Conservation (phyloP, 2,113 vertebrate species). For the Caranx ignobilis region DNA sequence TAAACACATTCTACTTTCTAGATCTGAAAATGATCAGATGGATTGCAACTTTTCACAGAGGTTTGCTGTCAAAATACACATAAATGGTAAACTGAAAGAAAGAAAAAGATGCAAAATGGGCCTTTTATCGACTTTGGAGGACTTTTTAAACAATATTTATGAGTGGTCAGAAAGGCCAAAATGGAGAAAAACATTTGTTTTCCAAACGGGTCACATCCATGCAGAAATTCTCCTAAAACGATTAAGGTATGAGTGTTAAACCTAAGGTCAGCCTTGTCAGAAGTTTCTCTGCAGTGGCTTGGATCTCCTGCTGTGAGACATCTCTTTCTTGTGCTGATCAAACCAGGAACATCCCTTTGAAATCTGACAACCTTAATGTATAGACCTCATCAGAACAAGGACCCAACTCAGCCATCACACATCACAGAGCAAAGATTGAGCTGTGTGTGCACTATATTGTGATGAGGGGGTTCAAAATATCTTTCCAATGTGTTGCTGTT, state of each 20-base stretch:
- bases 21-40: background rate
- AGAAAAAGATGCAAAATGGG: background rate
- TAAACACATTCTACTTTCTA: no score
- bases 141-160: background rate
- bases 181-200: background rate
- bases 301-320: conserved; percentile 16
- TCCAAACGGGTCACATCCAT: background rate
- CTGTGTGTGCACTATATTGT: background rate
- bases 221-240: background rate
- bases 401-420: conserved; percentile 26
- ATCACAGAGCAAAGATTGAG: conserved; percentile 42
- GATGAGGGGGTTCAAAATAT: conserved; percentile 18
- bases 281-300: conserved; percentile 2
- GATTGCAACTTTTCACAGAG: no score
- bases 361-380: conserved; percentile 49
- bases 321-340: conserved; percentile 42
- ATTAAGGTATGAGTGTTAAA: background rate
- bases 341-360: conserved; percentile 50
- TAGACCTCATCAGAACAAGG: conserved; percentile 7
- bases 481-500: conserved; percentile 30
- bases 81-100: background rate
- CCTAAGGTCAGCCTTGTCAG: conserved; percentile 12
- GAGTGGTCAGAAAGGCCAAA: background rate
- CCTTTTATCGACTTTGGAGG: background rate
- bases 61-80: background rate